Conservation (phyloP, 2,797 vertebrate species). For the Furcifer pardalis region DNA sequence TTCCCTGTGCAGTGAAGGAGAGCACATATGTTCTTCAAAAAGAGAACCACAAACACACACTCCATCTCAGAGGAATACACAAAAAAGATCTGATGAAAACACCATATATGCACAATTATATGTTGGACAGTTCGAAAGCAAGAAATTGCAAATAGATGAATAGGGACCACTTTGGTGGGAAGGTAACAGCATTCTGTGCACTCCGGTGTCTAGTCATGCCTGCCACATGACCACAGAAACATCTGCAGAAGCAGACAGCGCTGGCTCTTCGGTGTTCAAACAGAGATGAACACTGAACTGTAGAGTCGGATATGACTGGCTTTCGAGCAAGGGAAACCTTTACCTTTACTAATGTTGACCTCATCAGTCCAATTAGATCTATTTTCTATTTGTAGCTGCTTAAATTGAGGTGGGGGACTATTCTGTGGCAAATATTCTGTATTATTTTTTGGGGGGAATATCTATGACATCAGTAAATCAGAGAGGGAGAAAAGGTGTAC, state of each 20-base stretch:
- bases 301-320: no score
- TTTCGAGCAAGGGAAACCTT: no score
- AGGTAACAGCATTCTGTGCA: no score
- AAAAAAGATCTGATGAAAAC: not conserved
- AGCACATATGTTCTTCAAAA: not conserved
- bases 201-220: no score
- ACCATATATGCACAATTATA: not conserved
- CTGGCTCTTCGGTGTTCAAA: no score
- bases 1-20: not conserved
- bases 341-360: not conserved
- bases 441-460: not conserved
- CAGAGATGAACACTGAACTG: no score
- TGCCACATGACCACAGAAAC: no score
- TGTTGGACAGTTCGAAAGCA: no score
- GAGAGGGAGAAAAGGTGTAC: not conserved
- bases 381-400: not conserved
- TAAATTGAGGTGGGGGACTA: not conserved
- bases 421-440: not conserved
- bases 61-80: not conserved
- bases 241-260: no score
- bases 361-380: not conserved
- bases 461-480: not conserved
- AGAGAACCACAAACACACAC: not conserved
- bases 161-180: no score
- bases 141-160: no score